These are phyloP conservation scores for Atlantisia rogersi DNA, from an alignment of 2,113 vertebrate genomes.

Conservation along the genomic window DNA sequence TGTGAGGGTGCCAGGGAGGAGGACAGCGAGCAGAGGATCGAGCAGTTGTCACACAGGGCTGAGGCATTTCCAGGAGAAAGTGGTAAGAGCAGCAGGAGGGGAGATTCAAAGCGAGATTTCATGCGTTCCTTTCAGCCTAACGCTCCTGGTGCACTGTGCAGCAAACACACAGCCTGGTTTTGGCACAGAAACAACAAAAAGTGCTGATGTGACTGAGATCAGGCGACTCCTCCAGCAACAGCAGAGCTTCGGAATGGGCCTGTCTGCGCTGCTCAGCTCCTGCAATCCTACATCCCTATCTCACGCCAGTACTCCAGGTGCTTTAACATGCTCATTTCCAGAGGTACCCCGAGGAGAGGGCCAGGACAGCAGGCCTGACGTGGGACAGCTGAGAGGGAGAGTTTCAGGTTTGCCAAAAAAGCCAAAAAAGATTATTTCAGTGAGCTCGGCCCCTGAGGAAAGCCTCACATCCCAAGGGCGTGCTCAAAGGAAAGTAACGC, in stretches of 20 bases:
- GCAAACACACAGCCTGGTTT: conserved; percentile 25
- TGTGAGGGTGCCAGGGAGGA: not conserved
- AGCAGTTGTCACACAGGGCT: not conserved
- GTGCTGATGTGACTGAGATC: conserved; percentile 40
- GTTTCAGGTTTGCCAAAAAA: not conserved
- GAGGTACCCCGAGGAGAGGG: not conserved
- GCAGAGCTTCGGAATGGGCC: not conserved
- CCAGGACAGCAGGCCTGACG: not conserved
- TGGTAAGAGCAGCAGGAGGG: not conserved
- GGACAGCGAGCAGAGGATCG: not conserved
- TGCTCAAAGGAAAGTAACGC: not conserved
- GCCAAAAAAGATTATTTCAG: not conserved
- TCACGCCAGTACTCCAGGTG: not conserved
- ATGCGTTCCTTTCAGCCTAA: not conserved
- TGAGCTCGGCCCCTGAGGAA: not conserved
- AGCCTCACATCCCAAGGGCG: not conserved
- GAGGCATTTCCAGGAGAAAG: not conserved
- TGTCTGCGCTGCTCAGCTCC: not conserved
- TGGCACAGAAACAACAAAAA: conserved; percentile 66
- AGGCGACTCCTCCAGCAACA: not conserved
- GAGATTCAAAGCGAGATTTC: not conserved
- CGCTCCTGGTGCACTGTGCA: not conserved
- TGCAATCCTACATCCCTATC: not conserved
- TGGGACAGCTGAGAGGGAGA: not conserved
- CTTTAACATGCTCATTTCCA: not conserved